A percentile compares a stretch with the other conserved stretches of the same genome.
Conservation (phyloP, 2,113 vertebrate species). For the Atrichornis clamosus region DNA sequence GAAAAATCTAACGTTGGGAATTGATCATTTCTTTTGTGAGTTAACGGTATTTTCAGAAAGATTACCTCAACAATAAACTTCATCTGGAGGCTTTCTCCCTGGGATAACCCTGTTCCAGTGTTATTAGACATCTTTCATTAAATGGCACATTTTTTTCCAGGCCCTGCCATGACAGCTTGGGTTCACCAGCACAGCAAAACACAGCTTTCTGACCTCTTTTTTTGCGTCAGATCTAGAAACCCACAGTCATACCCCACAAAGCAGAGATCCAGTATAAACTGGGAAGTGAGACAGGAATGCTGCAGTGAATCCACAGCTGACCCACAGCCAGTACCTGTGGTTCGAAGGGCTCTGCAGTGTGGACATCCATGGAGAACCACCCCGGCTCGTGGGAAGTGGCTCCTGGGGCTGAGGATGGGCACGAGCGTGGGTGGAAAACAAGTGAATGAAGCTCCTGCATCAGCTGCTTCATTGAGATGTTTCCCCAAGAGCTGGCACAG, state of each 20-base stretch:
- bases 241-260: not conserved
- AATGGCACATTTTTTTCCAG: not conserved
- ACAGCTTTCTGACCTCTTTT: not conserved
- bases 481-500: not conserved
- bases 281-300: not conserved
- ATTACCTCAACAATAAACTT: not conserved
- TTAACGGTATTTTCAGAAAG: not conserved
- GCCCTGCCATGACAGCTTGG: not conserved
- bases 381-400: rapidly evolving
- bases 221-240: not conserved
- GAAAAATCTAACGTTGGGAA: not conserved
- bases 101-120: not conserved
- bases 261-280: not conserved
- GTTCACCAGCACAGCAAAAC: not conserved
- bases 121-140: not conserved
- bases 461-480: not conserved
- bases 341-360: not conserved
- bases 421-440: rapidly evolving
- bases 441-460: not conserved
- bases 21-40: not conserved
- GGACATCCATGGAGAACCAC: not conserved
- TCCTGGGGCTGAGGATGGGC: not conserved
- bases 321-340: not conserved
- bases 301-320: not conserved
- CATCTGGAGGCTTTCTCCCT: not conserved